phyloP scores from a whole-genome alignment of 2,797 vertebrate species.

The Brachyrhaphis roseni region DNA sequence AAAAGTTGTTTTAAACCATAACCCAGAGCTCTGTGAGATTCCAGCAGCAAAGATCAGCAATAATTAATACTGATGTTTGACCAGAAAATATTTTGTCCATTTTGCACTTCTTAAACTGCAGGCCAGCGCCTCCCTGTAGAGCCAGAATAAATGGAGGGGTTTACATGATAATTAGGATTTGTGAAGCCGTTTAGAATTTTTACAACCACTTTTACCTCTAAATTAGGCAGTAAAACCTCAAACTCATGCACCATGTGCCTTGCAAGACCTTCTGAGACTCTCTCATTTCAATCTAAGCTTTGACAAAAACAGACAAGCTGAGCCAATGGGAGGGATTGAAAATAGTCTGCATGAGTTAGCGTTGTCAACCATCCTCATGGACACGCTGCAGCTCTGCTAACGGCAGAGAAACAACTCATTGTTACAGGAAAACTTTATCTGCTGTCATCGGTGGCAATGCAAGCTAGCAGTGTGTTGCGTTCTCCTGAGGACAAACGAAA shows the following conservation, averaged over 20 bases:
- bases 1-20: background rate
- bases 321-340: background rate
- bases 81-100: background rate
- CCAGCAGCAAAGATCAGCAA: background rate
- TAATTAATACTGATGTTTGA: background rate
- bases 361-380: too few relatives aligned
- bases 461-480: too few relatives aligned
- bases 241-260: background rate
- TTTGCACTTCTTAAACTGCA: background rate
- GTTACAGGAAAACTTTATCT: too few relatives aligned
- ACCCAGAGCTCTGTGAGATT: background rate
- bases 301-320: background rate
- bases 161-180: background rate
- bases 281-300: background rate
- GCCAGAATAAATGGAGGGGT: background rate
- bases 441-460: too few relatives aligned
- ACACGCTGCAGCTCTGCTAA: too few relatives aligned
- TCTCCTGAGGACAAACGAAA: too few relatives aligned
- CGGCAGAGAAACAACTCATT: too few relatives aligned
- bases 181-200: background rate
- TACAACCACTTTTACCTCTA: slow-evolving; percentile 6
- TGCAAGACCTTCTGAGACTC: background rate
- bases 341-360: background rate
- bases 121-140: background rate
- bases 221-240: background rate